Evolutionary conservation across 2,888 invertebrate species (phyloP), one percentile per base, ranked within the genome.

Genomic region (Pteria penguin): DNA sequence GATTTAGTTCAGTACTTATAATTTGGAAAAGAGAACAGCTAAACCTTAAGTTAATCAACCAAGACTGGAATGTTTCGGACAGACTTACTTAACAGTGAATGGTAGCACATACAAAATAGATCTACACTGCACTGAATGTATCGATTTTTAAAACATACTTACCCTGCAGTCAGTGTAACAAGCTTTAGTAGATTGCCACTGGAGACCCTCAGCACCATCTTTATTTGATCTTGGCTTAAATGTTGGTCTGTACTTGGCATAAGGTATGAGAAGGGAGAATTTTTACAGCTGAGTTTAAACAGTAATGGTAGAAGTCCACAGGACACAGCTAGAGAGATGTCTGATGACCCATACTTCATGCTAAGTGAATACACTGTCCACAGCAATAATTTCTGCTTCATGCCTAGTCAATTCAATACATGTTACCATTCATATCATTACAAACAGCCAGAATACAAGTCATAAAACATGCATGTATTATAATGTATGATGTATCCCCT

Each of bases 291-390:
- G 78, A 93, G 90, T 31, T 89, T 86, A 80, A 91, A 92, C 55
- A 94, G 89, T 11, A 93, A 90, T 0, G 93, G 92, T 54, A 94
- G 90, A 33, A 94, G 89, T 52, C 94, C 94, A 86, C 93, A 93
- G 22, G 93, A 93, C 8, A 94, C 94, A 1, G 94, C 93, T 55
- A 94, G 92, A n/a, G 92, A 92, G 33, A 94, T 91, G 88, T 94
- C 94, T 69, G 93, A 92, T 0, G 94, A 93, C 79, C 93, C 92
- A 86, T 94, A 94, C 76, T 93, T 92, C 8, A 93, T 93, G 86
- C 94, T 94, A 78, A 94, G 88, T 2, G 94, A 93, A 88, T 94
- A 94, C 8, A 94, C 90, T 0, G 93, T 93, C 45, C 94, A 90
- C 61, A 94, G 88, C 75, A 93, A 90, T 65, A 94, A 86, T 62